These are phyloP conservation scores for Cheilinus undulatus DNA, from an alignment of 2,113 vertebrate genomes.

Conservation along the genomic window DNA sequence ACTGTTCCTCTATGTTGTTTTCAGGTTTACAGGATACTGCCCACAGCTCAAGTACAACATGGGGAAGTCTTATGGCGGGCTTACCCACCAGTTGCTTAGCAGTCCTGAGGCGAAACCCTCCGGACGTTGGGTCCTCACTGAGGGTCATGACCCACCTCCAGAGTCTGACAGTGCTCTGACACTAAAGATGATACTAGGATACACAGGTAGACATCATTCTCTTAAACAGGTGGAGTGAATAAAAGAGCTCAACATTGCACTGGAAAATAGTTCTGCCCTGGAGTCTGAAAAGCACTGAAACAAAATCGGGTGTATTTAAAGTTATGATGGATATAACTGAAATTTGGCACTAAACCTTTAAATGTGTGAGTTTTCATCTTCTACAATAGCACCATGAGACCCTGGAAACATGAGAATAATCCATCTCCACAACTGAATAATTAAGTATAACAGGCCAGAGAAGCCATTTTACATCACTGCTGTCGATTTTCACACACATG, in stretches of 20 bases:
- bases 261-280: no score
- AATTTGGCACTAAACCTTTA: no score
- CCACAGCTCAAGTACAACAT: slow-evolving; percentile 82
- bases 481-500: no score
- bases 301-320: no score
- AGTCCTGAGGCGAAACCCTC: slow-evolving; percentile 68
- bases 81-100: slow-evolving; percentile 77
- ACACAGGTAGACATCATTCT: slow-evolving; percentile 78
- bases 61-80: slow-evolving; percentile 81
- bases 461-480: no score
- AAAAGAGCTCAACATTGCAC: slow-evolving; percentile 4
- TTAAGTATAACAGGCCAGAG: slow-evolving; percentile 1
- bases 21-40: slow-evolving; percentile 85
- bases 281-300: no score
- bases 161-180: slow-evolving; percentile 7
- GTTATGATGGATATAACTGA: no score
- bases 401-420: background rate
- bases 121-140: slow-evolving; percentile 70
- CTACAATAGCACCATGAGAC: background rate
- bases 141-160: slow-evolving; percentile 33
- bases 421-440: slow-evolving; percentile 22
- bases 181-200: slow-evolving; percentile 81
- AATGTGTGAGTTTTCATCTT: no score
- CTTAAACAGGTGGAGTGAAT: background rate
- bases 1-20: background rate